Evolutionary conservation across 2,888 invertebrate species (phyloP).

Genomic region (Sipha maydis): DNA sequence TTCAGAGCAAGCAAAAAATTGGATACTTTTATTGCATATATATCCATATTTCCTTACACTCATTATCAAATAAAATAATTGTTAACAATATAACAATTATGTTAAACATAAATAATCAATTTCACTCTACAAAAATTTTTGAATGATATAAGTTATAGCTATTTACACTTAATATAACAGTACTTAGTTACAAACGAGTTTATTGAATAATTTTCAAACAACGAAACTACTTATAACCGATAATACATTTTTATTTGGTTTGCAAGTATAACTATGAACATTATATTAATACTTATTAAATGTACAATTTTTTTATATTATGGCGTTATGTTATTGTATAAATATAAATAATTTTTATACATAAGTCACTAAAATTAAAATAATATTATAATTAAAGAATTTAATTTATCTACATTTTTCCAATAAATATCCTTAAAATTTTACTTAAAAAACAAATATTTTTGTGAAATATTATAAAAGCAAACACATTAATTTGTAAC

Average conservation of each 20-base stretch:
- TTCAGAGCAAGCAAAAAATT: too few relatives aligned
- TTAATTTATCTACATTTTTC: not conserved
- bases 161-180: not conserved
- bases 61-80: too few relatives aligned
- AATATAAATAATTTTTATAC: constrained; percentile 1
- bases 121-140: not conserved
- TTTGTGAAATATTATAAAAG: not conserved
- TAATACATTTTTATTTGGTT: not conserved
- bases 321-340: constrained; percentile 34
- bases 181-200: not conserved
- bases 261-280: not conserved
- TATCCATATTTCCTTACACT: too few relatives aligned
- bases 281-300: not conserved
- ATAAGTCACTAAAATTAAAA: not conserved
- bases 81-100: too few relatives aligned
- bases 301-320: constrained; percentile 13
- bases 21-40: too few relatives aligned
- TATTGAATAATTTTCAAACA: not conserved
- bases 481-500: not conserved
- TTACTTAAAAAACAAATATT: too few relatives aligned
- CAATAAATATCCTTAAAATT: too few relatives aligned
- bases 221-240: not conserved
- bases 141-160: not conserved
- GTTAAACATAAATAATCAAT: too few relatives aligned
- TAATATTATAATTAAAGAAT: not conserved